Evolutionary conservation across 2,888 invertebrate species (phyloP), one percentile per base, ranked within the genome.

Genomic region (Conomelus anceps): DNA sequence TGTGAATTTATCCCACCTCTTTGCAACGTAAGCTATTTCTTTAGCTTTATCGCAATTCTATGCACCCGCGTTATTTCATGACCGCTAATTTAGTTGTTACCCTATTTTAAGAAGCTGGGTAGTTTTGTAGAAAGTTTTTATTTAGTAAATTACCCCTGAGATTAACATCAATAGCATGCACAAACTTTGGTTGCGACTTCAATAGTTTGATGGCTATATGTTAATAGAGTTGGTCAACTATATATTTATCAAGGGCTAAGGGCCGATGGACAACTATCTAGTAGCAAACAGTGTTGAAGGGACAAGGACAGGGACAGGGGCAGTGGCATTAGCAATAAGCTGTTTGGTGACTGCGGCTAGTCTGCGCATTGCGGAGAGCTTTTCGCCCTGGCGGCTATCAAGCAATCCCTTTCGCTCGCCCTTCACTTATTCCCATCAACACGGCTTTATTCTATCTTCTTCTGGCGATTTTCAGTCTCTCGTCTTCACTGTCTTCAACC

Each of bases 371-470:
- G 88, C 23, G 34, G 22, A 63, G 41, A 34, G 63, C 88, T 88
- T 88, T 63, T 89, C 87, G 89, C 89, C 20, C 85, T 26, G 85
- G 87, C 85, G 24, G 86, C 84, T 84, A 41, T 84, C 88, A 85
- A 88, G 86, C 29, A 88, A 88, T 88, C 89, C 84, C 86, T 88
- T 89, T 89, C 90, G 85, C 85, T 87, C 88, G 89, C 87, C 87
- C 90, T 90, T 89, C 89, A 86, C 88, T 63, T 85, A 34, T 89
- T 85, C 85, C 84, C 89, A 87, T 89, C 89, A 88, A 88, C 89
- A 88, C 88, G 88, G 88, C 88, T 88, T 86, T 87, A 88, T 88
- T 34, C 29, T 34, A 20, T 85, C 84, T 85, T 85, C 7, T 41
- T 41, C 17, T 20, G 17, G 41, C 3, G 41, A 41, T 17, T n/a